Evolutionary conservation across 1,140 invertebrate species (phyloP), one percentile per base, ranked within the genome.

Genomic region (Papilio helenus): DNA sequence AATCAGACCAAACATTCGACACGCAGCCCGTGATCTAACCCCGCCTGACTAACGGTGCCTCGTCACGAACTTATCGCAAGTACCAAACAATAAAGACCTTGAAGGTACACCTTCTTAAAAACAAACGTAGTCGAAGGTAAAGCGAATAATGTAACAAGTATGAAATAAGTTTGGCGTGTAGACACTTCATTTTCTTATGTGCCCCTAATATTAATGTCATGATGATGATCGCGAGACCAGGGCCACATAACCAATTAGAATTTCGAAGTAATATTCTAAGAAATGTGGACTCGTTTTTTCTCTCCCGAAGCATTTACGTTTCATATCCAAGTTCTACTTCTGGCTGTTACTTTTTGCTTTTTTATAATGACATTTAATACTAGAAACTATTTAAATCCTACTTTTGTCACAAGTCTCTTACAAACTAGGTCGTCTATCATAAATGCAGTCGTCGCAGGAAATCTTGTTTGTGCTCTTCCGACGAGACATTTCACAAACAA

Each of bases 391-490:
- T 46, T 49, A 4, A 49, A 49, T 49, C 14, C 16, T 18, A 2
- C 7, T 49, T 14, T 49, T 49, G 14, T 49, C 46, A 49, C n/a
- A n/a, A n/a, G n/a, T 49, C 18, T 49, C 16, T 49, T 18, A 49
- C 12, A 68, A 68, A 26, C 58, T 61, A 61, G 58, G 61, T 68
- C 26, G 23, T 68, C 3, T 68, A 68, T 68, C 12, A 16, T 68
- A 18, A 68, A 68, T 26, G 26, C 29, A 68, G 10, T 34, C 20
- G 14, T 23, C 20, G 5, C 16, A 29, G 26, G 23, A 65, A 68
- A 68, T 68, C 61, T 68, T 29, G 26, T 68, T 68, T 68, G 12
- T 68, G 26, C 26, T 29, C 61, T 34, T 68, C 26, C 61, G 58
- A 26, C 23, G 20, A 68, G 61, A 68, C 26, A 34, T 68, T 68